phyloP scores from a whole-genome alignment of 2,113 vertebrate genomes.

The Arizona elegans region DNA sequence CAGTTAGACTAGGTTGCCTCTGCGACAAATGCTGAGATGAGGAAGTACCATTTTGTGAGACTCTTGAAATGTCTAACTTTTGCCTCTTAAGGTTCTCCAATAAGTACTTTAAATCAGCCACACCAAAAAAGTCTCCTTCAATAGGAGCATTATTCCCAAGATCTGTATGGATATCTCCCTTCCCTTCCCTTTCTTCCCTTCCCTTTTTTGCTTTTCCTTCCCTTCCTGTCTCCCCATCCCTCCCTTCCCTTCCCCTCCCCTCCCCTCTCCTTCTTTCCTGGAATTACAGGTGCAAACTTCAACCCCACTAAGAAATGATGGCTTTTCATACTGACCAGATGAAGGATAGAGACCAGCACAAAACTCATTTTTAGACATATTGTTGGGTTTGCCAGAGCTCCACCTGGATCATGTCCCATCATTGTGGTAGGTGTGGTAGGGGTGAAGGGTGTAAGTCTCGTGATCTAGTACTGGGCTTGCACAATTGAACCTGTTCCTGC shows the following conservation, averaged over 20 bases:
- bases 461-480: too few species aligned
- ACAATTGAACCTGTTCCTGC: too few species aligned
- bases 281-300: neutral
- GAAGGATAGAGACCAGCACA: neutral
- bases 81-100: too few species aligned
- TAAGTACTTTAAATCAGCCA: too few species aligned
- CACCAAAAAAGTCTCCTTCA: too few species aligned
- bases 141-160: too few species aligned
- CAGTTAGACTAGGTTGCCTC: neutral
- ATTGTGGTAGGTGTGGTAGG: neutral
- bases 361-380: rapidly evolving
- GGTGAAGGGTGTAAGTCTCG: too few species aligned
- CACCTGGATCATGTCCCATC: neutral
- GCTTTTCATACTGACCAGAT: neutral
- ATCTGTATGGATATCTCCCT: too few species aligned
- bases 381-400: neutral
- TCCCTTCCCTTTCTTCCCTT: too few species aligned
- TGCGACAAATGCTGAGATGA: neutral
- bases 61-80: too few species aligned
- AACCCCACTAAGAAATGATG: neutral
- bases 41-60: neutral
- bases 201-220: rapidly evolving
- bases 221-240: rapidly evolving
- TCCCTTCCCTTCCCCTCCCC: too few species aligned
- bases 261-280: neutral